phyloP scores from a whole-genome alignment of 2,888 invertebrate species.

The Meta bourneti region DNA sequence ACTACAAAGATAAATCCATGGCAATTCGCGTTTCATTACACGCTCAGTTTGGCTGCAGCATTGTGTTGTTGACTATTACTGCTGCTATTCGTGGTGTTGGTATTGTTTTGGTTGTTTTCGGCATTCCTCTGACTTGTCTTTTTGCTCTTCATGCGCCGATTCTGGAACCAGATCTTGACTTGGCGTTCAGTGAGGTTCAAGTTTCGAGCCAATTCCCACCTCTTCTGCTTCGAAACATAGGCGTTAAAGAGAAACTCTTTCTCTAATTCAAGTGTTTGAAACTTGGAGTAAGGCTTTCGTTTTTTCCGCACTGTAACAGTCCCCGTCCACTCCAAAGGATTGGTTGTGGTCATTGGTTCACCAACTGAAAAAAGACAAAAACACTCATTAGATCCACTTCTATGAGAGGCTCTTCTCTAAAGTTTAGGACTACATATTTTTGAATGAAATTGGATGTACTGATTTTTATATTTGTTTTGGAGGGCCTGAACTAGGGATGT shows the following conservation, averaged over 20 bases:
- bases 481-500: no score
- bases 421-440: no score
- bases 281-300: slow-evolving; percentile 99
- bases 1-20: no score
- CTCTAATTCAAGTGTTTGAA: slow-evolving; percentile 97
- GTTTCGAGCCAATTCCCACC: slow-evolving; percentile 98
- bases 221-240: slow-evolving; percentile 98
- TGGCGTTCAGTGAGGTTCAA: slow-evolving; percentile 97
- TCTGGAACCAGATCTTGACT: slow-evolving; percentile 99
- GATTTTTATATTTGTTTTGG: no score
- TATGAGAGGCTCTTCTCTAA: no score
- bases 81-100: slow-evolving; percentile 64
- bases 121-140: slow-evolving; percentile 89
- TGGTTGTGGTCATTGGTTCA: slow-evolving; percentile 73
- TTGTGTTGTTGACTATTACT: slow-evolving; percentile 67
- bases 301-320: slow-evolving; percentile 91
- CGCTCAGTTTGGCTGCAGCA: slow-evolving; percentile 68
- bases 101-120: slow-evolving; percentile 76
- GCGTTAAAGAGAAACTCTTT: slow-evolving; percentile 99
- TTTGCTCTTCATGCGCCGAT: slow-evolving; percentile 99
- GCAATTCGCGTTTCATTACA: slow-evolving; percentile 26
- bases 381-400: neutral
- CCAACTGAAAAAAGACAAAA: slow-evolving; percentile 35
- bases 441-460: no score
- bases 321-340: slow-evolving; percentile 77